Conservation (phyloP, 2,797 vertebrate species). For the Phoxinus dragarum region DNA sequence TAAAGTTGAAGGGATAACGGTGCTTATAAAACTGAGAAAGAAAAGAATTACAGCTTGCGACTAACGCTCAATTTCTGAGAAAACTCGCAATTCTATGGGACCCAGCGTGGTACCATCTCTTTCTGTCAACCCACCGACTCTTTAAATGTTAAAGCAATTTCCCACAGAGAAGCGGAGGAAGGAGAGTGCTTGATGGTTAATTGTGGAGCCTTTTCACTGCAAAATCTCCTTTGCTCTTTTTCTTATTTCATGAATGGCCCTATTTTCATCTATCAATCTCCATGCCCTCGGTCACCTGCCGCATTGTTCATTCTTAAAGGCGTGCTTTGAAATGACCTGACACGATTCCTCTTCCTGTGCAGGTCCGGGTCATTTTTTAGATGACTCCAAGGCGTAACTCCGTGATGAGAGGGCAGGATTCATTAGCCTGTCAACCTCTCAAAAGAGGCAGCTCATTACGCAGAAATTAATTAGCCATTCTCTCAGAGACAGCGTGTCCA, state of each 20-base stretch:
- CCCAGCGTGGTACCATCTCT: slow-evolving; percentile 26
- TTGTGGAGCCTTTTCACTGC: slow-evolving; percentile 36
- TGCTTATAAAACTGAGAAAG: slow-evolving; percentile 5
- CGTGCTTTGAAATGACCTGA: slow-evolving; percentile 10
- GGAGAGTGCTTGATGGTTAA: slow-evolving; percentile 32
- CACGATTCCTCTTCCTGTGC: slow-evolving; percentile 25
- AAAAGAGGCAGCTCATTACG: slow-evolving; percentile 57
- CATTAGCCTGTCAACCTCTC: slow-evolving; percentile 58
- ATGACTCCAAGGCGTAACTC: slow-evolving; percentile 39
- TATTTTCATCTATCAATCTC: slow-evolving; percentile 41
- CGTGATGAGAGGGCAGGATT: slow-evolving; percentile 48
- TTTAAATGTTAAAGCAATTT: slow-evolving; percentile 53
- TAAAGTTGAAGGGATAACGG: not conserved
- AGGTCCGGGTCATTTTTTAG: slow-evolving; percentile 6
- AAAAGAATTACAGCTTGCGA: slow-evolving; percentile 26
- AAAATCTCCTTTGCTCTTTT: slow-evolving; percentile 36
- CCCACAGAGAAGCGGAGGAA: slow-evolving; percentile 37
- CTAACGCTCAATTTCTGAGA: not conserved
- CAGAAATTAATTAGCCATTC: slow-evolving; percentile 58
- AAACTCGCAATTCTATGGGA: slow-evolving; percentile 16
- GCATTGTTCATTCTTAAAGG: slow-evolving; percentile 34
- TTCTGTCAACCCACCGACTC: slow-evolving; percentile 33
- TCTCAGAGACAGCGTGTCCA: slow-evolving; percentile 53
- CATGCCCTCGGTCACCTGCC: not conserved
- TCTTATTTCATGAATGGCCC: slow-evolving; percentile 21